A percentile compares a stretch with the other conserved stretches of the same genome.
Conservation (phyloP, 2,797 vertebrate genomes). For the Myioborus miniatus region DNA sequence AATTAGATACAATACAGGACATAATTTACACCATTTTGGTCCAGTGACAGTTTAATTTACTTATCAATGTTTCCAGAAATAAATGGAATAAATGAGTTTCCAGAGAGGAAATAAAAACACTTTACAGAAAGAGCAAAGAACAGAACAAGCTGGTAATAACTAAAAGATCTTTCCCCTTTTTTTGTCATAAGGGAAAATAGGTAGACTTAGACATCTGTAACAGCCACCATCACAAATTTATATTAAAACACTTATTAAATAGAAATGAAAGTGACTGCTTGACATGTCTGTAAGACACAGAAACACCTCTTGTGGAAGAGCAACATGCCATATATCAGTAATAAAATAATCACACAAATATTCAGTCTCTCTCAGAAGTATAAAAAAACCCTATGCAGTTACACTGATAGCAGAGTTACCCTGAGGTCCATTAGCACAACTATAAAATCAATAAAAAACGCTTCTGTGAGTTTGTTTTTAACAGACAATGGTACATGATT, state of each 20-base stretch:
- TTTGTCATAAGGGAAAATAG: not conserved
- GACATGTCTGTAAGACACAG: not conserved
- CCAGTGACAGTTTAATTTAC: not conserved
- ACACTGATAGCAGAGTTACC: not conserved
- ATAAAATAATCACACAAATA: not conserved
- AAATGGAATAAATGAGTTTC: not conserved
- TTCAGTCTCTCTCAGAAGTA: not conserved
- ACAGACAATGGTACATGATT: not conserved
- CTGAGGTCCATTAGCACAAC: not conserved
- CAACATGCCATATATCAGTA: not conserved
- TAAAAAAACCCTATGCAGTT: accelerated
- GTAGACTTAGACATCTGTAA: not conserved
- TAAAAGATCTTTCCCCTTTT: not conserved
- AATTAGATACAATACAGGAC: not conserved
- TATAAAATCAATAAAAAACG: not conserved
- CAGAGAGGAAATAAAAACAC: not conserved
- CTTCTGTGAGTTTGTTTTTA: not conserved
- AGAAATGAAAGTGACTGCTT: not conserved
- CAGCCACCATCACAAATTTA: accelerated
- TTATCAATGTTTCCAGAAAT: not conserved
- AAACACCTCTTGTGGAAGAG: not conserved
- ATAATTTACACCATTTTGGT: not conserved
- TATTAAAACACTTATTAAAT: not conserved
- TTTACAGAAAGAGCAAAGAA: not conserved
- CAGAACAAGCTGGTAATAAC: not conserved